Evolutionary conservation across 2,888 invertebrate genomes (phyloP).

Genomic region (Eupithecia vulgata): DNA sequence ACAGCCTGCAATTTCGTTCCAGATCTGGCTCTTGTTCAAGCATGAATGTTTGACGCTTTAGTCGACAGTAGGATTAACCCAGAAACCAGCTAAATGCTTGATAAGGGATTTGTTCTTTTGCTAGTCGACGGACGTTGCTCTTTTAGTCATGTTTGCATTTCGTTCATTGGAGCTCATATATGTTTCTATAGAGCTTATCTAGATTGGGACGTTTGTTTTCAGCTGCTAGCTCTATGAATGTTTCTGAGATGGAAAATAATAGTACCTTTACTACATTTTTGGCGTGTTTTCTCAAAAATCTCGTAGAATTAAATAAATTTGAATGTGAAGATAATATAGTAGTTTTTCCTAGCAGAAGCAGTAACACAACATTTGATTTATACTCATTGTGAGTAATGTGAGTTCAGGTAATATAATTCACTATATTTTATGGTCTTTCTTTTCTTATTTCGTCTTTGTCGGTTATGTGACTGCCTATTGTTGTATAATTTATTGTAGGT

Average conservation of each 20-base stretch:
- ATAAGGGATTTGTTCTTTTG: conserved; percentile 40
- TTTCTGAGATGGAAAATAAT: neutral
- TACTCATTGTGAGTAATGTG: conserved; percentile 39
- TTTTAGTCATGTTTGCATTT: conserved; percentile 27
- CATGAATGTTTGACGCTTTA: conserved; percentile 8
- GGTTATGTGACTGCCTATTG: conserved; percentile 43
- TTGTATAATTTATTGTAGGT: conserved; percentile 42
- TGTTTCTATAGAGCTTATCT: conserved; percentile 8
- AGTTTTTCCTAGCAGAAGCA: neutral
- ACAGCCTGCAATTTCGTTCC: neutral
- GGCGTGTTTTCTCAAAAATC: neutral
- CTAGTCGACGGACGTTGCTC: conserved; percentile 26
- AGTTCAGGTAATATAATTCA: conserved; percentile 43
- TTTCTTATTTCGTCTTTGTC: conserved; percentile 42
- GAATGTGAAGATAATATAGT: neutral
- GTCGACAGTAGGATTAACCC: conserved; percentile 17
- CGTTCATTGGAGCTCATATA: neutral
- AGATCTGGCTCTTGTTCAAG: neutral
- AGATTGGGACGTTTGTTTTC: neutral
- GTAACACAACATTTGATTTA: conserved; percentile 24
- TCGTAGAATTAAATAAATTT: neutral
- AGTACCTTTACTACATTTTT: neutral
- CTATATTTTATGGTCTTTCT: conserved; percentile 44
- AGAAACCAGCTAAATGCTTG: conserved; percentile 39
- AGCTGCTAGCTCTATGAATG: neutral